Conservation (phyloP, 2,888 invertebrate species). For the Dolichopus griseipennis region DNA sequence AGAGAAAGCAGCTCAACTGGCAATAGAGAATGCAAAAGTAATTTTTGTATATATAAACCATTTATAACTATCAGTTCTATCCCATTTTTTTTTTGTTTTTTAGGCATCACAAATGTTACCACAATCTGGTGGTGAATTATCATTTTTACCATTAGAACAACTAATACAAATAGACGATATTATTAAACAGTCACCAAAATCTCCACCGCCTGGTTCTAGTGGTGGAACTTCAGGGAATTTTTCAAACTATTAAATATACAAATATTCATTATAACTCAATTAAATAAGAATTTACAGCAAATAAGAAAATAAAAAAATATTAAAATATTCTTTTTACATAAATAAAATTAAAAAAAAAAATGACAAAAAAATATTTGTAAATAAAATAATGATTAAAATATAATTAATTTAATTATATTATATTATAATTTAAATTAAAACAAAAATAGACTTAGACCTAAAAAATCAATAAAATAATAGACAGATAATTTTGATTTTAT, state of each 20-base stretch:
- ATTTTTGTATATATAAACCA: neutral
- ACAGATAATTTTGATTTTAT: neutral
- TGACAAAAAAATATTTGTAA: neutral
- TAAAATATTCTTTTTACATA: conserved; percentile 13
- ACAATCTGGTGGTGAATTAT: conserved; percentile 70
- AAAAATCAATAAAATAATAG: neutral
- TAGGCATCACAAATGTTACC: conserved; percentile 25
- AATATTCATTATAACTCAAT: neutral
- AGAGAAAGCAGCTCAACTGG: conserved; percentile 55
- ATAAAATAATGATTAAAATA: conserved; percentile 14
- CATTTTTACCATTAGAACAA: conserved; percentile 77
- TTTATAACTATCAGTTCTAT: neutral
- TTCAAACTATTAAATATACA: conserved; percentile 13
- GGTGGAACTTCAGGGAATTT: conserved; percentile 21
- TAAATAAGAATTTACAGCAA: neutral
- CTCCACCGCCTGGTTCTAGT: conserved; percentile 25
- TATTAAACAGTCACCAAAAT: conserved; percentile 33
- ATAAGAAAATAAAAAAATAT: conserved; percentile 12
- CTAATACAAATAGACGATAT: conserved; percentile 64
- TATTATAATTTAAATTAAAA: neutral
- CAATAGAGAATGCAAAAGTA: conserved; percentile 48
- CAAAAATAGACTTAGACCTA: too few species aligned
- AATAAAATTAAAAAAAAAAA: conserved; percentile 10
- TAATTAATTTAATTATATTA: neutral
- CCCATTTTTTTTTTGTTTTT: conserved; percentile 8